Conservation (phyloP, 2,113 vertebrate species). For the Siniperca chuatsi region DNA sequence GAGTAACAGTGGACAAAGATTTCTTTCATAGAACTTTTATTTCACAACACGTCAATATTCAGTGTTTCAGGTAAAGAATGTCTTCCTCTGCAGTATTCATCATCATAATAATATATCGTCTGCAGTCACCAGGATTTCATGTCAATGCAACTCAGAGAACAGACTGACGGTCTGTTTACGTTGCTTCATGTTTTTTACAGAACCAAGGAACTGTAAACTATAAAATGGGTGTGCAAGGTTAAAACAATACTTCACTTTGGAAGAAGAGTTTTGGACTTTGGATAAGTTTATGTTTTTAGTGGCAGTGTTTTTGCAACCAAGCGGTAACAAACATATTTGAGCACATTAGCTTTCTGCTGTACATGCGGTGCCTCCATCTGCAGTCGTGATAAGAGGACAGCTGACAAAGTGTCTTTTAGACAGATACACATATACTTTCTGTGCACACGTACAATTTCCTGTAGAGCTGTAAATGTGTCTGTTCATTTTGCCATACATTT, state of each 20-base stretch:
- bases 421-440: background rate
- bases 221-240: conserved; percentile 31
- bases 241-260: conserved; percentile 52
- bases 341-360: background rate
- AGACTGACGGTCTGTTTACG: conserved; percentile 1
- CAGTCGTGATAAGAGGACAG: background rate
- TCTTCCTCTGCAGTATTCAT: conserved; percentile 38
- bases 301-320: background rate
- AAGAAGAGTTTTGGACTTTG: conserved; percentile 38
- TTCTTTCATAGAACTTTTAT: conserved; percentile 56
- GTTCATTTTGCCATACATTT: background rate
- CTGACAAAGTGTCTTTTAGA: background rate
- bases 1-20: background rate
- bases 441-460: background rate
- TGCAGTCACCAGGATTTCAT: conserved; percentile 33
- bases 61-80: conserved; percentile 41
- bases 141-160: conserved; percentile 19
- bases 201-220: conserved; percentile 16
- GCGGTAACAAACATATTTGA: background rate
- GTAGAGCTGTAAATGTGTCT: background rate
- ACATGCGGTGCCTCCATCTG: background rate
- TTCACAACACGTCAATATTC: conserved; percentile 57
- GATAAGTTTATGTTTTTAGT: background rate
- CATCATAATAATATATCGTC: conserved; percentile 20
- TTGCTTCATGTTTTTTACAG: conserved; percentile 6